Evolutionary conservation across 2,113 vertebrate species (phyloP), one percentile per base, ranked within the genome.

Genomic region (Lamprologus sp.): DNA sequence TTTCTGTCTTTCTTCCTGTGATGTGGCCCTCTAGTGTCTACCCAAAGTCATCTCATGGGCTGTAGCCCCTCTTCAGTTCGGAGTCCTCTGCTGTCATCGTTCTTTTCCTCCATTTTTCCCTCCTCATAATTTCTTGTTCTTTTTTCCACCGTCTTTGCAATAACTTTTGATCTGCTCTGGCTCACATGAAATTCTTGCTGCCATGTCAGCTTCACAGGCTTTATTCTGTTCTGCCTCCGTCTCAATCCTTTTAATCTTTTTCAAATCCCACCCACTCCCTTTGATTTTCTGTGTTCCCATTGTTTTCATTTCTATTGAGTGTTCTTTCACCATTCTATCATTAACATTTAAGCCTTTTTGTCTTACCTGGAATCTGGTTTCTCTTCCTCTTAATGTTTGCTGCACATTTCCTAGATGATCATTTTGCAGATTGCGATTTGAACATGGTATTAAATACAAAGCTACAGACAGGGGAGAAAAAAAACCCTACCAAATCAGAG

Each of bases 1-100:
- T 92, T 93, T 83, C 89, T 94, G 93, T 94, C 93, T 88, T 4
- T 19, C 80, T 31, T 73, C 80, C 17, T 37, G 58, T 81, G 80
- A 93, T 17, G 60, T 19, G 87, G 82, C 91, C 89, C 92, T 92
- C 84, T 54, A 31, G 88, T 84, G 87, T 88, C 90, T 63, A 63
- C 87, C 81, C 28, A 40, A 42, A 84, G 88, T 90, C 14, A 23
- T 84, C 87, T 85, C 10, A 19, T 68, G 86, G 90, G 89, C 85
- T 81, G 7, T 83, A 86, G 82, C 65, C 75, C 83, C 70, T 23
- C 35, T 49, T 81, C 77, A 26, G 7, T n/a, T 84, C 17, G 0
- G 11, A 79, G 88, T 93, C 92, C 90, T 93, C 83, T 88, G 75
- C 90, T 88, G 89, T 91, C 75, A 65, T 56, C 53, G 5, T 56